Conservation (phyloP, 2,797 vertebrate genomes). For the Salmo trutta region DNA sequence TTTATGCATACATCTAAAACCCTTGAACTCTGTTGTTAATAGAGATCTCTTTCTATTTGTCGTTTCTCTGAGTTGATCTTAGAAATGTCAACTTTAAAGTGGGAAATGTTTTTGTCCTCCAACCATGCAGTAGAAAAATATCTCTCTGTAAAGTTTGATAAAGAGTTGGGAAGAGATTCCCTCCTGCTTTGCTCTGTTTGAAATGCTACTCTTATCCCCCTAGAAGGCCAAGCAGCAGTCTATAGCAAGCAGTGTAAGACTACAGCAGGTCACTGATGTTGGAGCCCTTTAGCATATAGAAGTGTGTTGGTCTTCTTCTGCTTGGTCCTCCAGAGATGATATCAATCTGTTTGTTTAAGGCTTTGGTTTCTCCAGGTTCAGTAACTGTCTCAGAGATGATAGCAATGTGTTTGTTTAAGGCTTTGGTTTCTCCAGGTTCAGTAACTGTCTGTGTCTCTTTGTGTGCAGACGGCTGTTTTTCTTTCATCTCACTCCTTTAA, state of each 20-base stretch:
- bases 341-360: constrained; percentile 61
- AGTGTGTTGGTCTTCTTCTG: background rate
- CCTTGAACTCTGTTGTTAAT: too few relatives aligned
- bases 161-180: background rate
- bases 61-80: background rate
- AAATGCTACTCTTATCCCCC: background rate
- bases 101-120: background rate
- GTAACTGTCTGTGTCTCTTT: constrained; percentile 45
- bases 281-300: too few relatives aligned
- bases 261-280: too few relatives aligned
- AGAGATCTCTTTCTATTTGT: too few relatives aligned
- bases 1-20: background rate
- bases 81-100: background rate
- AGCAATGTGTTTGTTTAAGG: constrained; percentile 61
- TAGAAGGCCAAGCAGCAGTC: background rate
- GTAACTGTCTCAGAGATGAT: constrained; percentile 49
- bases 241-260: constrained; percentile 22
- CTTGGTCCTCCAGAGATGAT: constrained; percentile 44
- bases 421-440: constrained; percentile 56
- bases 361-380: constrained; percentile 56
- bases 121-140: background rate
- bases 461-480: constrained; percentile 61
- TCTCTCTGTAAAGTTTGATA: background rate
- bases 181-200: background rate
- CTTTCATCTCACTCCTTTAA: constrained; percentile 65